A percentile compares a stretch with the other conserved stretches of the same genome.
Evolutionary conservation across 2,888 invertebrate genomes (phyloP).

Genomic region (Trissolcus japonicus): DNA sequence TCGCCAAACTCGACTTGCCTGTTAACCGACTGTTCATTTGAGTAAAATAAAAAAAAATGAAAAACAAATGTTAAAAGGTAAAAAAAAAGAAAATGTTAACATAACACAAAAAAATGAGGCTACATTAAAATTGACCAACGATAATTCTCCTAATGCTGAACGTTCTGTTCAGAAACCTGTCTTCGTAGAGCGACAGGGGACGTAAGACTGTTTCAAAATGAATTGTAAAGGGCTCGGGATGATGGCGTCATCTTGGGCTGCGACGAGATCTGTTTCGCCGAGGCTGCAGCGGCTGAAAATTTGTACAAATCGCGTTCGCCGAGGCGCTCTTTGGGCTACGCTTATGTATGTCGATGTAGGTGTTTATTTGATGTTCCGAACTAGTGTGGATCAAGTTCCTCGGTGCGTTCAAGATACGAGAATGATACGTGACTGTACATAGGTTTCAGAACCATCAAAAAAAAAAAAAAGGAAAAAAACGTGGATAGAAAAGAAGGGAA

Average conservation of each 20-base stretch:
- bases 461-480: constrained; percentile 13
- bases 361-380: constrained; percentile 52
- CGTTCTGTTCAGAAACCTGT: neutral
- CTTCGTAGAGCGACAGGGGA: constrained; percentile 13
- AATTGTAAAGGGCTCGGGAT: too few species aligned
- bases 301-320: constrained; percentile 1
- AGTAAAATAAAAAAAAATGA: neutral
- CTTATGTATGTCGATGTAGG: constrained; percentile 72
- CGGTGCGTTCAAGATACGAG: constrained; percentile 29
- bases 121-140: neutral
- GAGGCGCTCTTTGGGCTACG: constrained; percentile 53
- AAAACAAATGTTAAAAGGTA: neutral
- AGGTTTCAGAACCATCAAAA: constrained; percentile 32
- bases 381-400: constrained; percentile 43
- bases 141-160: neutral
- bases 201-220: constrained; percentile 24
- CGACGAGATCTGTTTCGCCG: too few species aligned
- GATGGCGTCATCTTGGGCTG: too few species aligned
- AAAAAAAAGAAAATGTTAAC: neutral
- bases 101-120: neutral
- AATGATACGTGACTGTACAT: constrained; percentile 56
- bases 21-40: constrained; percentile 21
- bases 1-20: constrained; percentile 8
- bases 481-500: neutral
- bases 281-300: too few species aligned